A percentile compares a stretch with the other conserved stretches of the same genome.
phyloP scores from a whole-genome alignment of 1,140 invertebrate species.

The Drosophila pseudoobscura region DNA sequence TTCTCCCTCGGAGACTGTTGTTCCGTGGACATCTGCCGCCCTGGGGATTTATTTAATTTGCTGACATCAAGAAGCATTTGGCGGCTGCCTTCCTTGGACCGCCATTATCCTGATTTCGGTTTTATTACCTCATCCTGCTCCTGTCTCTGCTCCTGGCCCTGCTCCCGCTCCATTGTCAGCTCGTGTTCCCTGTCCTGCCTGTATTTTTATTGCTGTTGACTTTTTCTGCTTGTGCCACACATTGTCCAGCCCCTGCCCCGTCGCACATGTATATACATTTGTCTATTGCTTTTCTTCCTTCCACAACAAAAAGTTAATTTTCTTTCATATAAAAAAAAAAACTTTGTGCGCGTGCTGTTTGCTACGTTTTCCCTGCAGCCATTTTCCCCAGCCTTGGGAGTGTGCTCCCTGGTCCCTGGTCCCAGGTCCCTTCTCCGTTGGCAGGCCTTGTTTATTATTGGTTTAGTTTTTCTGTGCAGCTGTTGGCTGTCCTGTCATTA shows the following conservation, averaged over 20 bases:
- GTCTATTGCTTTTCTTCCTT: slow-evolving; percentile 40
- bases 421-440: not conserved
- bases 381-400: slow-evolving; percentile 17
- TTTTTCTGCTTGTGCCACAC: slow-evolving; percentile 36
- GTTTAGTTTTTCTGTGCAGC: slow-evolving; percentile 48
- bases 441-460: slow-evolving; percentile 30
- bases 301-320: slow-evolving; percentile 50
- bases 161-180: slow-evolving; percentile 6
- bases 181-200: slow-evolving; percentile 31
- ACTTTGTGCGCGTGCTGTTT: slow-evolving; percentile 61
- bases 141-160: slow-evolving; percentile 15
- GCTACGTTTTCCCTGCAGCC: slow-evolving; percentile 42
- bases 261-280: slow-evolving; percentile 25
- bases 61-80: slow-evolving; percentile 48
- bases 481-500: slow-evolving; percentile 53
- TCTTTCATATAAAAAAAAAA: slow-evolving; percentile 52
- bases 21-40: slow-evolving; percentile 47
- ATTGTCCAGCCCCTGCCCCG: slow-evolving; percentile 35
- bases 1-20: slow-evolving; percentile 1
- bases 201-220: slow-evolving; percentile 62
- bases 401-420: not conserved
- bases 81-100: slow-evolving; percentile 21
- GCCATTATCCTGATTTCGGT: slow-evolving; percentile 62
- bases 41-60: slow-evolving; percentile 65
- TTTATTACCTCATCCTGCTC: slow-evolving; percentile 43